phyloP scores from a whole-genome alignment of 2,113 vertebrate genomes.

The Rhinopomastus cyanomelas region DNA sequence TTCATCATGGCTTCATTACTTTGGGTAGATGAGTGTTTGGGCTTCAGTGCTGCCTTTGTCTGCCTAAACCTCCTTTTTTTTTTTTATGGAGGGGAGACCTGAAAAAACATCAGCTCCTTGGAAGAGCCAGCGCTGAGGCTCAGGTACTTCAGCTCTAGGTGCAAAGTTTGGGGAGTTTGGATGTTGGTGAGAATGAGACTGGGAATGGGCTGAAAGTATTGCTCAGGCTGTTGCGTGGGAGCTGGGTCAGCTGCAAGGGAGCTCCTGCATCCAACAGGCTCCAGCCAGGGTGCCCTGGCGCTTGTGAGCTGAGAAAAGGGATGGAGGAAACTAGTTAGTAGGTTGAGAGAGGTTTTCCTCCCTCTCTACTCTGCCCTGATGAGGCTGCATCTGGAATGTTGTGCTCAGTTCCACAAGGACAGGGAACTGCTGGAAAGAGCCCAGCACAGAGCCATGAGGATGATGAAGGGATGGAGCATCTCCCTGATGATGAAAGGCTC shows the following conservation, averaged over 20 bases:
- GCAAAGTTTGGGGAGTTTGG: background rate
- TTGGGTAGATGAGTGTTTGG: background rate
- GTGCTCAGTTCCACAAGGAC: no score
- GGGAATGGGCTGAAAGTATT: background rate
- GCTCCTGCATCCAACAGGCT: background rate
- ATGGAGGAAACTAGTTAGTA: background rate
- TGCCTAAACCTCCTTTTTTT: background rate
- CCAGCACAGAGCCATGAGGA: no score
- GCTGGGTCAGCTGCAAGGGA: background rate
- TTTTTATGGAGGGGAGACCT: background rate
- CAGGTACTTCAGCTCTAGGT: background rate
- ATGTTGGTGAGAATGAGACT: fast-evolving
- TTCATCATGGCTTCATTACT: conserved; percentile 78
- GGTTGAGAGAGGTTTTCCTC: no score
- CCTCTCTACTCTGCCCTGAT: no score
- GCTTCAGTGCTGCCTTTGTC: conserved; percentile 82
- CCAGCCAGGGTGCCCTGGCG: fast-evolving
- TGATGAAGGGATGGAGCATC: no score
- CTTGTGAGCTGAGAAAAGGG: background rate
- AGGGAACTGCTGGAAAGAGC: no score
- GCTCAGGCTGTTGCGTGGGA: background rate
- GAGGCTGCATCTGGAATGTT: no score
- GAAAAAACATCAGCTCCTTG: background rate
- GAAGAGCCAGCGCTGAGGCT: background rate
- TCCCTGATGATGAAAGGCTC: no score